Conservation (phyloP, 2,888 invertebrate genomes). For the Yponomeuta cagnagella region DNA sequence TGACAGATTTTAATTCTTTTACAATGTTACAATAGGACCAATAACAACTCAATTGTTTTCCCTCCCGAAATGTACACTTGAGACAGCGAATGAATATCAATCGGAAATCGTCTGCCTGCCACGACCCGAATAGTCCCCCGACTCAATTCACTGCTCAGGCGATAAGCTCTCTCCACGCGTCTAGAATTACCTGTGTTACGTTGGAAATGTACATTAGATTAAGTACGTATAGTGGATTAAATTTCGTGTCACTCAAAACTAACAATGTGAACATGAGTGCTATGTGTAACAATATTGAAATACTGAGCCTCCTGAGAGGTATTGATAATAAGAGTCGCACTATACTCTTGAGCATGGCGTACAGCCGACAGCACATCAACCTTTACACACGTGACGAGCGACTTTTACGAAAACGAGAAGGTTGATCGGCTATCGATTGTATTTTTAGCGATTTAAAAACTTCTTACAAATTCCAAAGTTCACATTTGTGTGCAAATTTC, state of each 20-base stretch:
- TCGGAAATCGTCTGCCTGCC: neutral
- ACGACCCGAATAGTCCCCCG: neutral
- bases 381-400: no score
- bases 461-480: no score
- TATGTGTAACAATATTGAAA: slow-evolving; percentile 4
- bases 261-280: slow-evolving; percentile 13
- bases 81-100: neutral
- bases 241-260: slow-evolving; percentile 15
- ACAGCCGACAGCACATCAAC: neutral
- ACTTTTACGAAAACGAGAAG: no score
- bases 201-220: slow-evolving; percentile 11
- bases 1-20: no score
- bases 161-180: slow-evolving; percentile 13
- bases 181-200: slow-evolving; percentile 9
- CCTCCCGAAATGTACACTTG: neutral
- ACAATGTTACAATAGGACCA: no score
- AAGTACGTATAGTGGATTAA: slow-evolving; percentile 11
- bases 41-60: no score
- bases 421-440: no score
- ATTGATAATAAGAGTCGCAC: slow-evolving; percentile 5
- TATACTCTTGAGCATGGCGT: neutral
- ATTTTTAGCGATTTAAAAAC: no score
- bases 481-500: no score
- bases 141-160: slow-evolving; percentile 7
- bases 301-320: neutral